Conservation (phyloP, 2,888 invertebrate species). For the Alcis repandata region DNA sequence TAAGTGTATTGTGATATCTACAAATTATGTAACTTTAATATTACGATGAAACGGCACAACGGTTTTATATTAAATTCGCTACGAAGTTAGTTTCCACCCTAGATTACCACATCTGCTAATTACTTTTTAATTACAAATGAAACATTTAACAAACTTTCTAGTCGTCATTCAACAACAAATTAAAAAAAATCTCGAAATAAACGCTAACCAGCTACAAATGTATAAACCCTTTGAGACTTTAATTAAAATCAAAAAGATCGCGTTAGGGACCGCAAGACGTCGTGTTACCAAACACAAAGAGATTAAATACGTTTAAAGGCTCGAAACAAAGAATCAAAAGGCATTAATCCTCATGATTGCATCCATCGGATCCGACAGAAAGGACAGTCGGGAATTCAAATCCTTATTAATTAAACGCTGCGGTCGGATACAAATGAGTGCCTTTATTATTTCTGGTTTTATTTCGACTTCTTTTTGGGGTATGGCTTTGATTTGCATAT, state of each 20-base stretch:
- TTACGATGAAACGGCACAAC: too few species aligned
- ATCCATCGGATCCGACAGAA: slow-evolving; percentile 6
- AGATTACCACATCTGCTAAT: too few species aligned
- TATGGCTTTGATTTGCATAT: too few species aligned
- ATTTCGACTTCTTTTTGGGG: neutral
- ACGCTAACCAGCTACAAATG: too few species aligned
- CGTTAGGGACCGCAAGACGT: slow-evolving; percentile 4
- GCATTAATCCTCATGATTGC: slow-evolving; percentile 19
- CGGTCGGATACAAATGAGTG: neutral
- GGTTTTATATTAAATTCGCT: too few species aligned
- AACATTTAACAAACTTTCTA: too few species aligned
- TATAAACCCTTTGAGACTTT: neutral
- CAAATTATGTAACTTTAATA: too few species aligned
- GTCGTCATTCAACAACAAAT: too few species aligned
- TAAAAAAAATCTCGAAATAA: too few species aligned
- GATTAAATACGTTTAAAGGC: slow-evolving; percentile 16
- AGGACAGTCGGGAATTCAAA: slow-evolving; percentile 5
- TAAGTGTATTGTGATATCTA: too few species aligned
- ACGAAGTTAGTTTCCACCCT: too few species aligned
- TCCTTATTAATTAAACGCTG: slow-evolving; percentile 19
- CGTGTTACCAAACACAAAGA: slow-evolving; percentile 6
- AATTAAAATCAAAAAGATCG: slow-evolving; percentile 8
- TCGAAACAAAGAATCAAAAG: slow-evolving; percentile 19
- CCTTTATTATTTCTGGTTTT: neutral
- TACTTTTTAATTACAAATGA: too few species aligned